Conservation (phyloP, 92 coral and sea anemone genomes). For the Pocillopora grandis region DNA sequence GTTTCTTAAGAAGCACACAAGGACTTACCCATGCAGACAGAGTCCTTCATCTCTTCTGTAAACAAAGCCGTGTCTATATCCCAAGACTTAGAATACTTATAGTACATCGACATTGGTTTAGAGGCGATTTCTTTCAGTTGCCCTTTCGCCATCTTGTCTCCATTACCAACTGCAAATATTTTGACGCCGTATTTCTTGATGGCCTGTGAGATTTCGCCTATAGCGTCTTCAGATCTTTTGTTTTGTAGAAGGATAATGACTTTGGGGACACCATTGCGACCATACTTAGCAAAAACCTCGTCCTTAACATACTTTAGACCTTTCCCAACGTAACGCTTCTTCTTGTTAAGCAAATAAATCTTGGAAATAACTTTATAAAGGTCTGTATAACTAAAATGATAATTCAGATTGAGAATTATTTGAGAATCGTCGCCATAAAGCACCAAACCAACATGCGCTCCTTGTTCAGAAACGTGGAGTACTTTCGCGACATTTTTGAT, state of each 20-base stretch:
- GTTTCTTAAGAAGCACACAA: background rate
- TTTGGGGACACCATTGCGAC: slow-evolving; percentile 3
- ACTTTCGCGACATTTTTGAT: slow-evolving; percentile 7
- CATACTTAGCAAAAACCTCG: background rate
- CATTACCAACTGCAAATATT: slow-evolving; percentile 16
- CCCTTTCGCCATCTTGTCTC: background rate
- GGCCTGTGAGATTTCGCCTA: background rate
- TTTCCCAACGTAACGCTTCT: background rate
- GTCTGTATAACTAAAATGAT: background rate
- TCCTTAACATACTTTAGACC: background rate
- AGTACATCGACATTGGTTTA: background rate
- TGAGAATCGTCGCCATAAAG: slow-evolving; percentile 9
- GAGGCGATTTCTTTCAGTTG: slow-evolving; percentile 19
- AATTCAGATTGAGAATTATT: slow-evolving; percentile 1
- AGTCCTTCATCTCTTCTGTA: slow-evolving; percentile 6
- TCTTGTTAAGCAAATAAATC: background rate
- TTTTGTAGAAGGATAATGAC: slow-evolving; percentile 11
- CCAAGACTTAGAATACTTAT: background rate
- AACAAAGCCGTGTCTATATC: background rate
- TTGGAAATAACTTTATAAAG: background rate
- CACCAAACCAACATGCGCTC: slow-evolving; percentile 6
- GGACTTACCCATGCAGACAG: slow-evolving; percentile 7
- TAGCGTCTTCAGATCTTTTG: background rate
- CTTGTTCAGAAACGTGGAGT: background rate
- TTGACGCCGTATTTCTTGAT: background rate